phyloP scores from a whole-genome alignment of 2,113 vertebrate genomes.

The Brachirus orientalis region DNA sequence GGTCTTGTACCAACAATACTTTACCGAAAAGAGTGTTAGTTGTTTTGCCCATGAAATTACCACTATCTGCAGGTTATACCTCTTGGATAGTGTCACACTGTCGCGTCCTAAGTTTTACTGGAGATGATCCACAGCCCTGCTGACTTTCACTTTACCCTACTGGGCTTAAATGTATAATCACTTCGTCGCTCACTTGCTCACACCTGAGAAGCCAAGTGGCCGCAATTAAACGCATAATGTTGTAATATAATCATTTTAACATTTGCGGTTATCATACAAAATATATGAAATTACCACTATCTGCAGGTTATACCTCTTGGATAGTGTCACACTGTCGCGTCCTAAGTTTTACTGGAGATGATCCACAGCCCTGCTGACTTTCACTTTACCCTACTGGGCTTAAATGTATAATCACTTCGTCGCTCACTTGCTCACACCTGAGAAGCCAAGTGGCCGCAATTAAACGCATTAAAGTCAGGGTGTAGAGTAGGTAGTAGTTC shows the following conservation, averaged over 20 bases:
- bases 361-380: too few relatives aligned
- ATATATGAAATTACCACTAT: neutral
- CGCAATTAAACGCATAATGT: too few relatives aligned
- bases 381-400: slow-evolving; percentile 5
- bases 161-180: slow-evolving; percentile 33
- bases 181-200: slow-evolving; percentile 36
- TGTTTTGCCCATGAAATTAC: neutral
- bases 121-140: slow-evolving; percentile 13
- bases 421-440: slow-evolving; percentile 39
- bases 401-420: slow-evolving; percentile 34
- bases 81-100: too few relatives aligned
- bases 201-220: slow-evolving; percentile 34
- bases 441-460: slow-evolving; percentile 28
- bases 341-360: slow-evolving; percentile 2
- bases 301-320: slow-evolving; percentile 3
- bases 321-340: slow-evolving; percentile 3
- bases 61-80: neutral
- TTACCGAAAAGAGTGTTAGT: neutral
- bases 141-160: neutral
- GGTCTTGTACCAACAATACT: neutral
- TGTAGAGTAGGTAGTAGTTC: slow-evolving; percentile 1
- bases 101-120: slow-evolving; percentile 1
- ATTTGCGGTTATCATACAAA: too few relatives aligned
- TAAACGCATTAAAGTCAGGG: slow-evolving; percentile 12
- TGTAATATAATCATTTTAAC: too few relatives aligned